These are phyloP conservation scores for Petrolisthes manimaculis DNA, from an alignment of 2,888 invertebrate genomes.

Conservation along the genomic window DNA sequence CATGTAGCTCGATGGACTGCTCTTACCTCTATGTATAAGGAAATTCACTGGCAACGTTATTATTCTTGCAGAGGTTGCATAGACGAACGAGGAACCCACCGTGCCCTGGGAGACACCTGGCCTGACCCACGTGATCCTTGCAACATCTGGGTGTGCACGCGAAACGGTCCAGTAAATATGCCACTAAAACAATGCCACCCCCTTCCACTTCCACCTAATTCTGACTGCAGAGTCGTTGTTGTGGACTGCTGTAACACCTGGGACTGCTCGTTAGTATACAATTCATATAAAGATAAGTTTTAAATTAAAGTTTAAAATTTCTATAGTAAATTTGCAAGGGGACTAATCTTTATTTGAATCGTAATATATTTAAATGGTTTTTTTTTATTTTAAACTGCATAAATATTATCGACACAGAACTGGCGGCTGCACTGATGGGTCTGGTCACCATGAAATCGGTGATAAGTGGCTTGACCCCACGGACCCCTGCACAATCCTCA, in stretches of 20 bases:
- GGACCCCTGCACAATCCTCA: neutral
- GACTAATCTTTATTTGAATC: no score
- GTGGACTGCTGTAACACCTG: neutral
- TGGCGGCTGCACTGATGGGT: neutral
- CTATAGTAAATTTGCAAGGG: no score
- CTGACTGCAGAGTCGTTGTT: neutral
- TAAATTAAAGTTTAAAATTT: no score
- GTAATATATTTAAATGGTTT: no score
- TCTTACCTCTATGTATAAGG: no score
- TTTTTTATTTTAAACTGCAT: neutral
- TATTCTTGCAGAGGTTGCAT: neutral
- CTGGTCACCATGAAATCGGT: neutral
- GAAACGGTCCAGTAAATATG: neutral
- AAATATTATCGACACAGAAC: neutral
- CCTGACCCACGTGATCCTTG: neutral
- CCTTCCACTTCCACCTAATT: neutral
- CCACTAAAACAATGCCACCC: neutral
- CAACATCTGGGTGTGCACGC: neutral
- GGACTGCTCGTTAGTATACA: neutral
- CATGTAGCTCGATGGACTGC: no score
- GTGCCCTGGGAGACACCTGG: neutral
- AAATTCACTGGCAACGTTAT: neutral
- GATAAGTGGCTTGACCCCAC: conserved; percentile 4
- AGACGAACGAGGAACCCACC: neutral
- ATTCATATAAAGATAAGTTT: neutral